Evolutionary conservation across 2,888 invertebrate species (phyloP), one percentile per base, ranked within the genome.

Genomic region (Timema podura): DNA sequence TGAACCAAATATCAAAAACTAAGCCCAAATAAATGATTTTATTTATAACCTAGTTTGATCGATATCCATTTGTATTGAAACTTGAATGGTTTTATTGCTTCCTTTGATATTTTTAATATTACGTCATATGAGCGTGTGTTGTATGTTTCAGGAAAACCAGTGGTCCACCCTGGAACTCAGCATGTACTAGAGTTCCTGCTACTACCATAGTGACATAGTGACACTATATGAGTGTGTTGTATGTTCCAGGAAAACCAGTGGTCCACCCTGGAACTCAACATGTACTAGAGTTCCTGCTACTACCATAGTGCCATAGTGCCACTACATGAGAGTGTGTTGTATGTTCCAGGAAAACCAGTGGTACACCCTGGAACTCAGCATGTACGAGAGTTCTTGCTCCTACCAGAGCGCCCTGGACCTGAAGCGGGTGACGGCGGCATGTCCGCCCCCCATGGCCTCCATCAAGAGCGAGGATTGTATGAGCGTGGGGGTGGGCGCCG

Each of bases 331-430:
- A 30, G 30, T 30, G 1, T 30, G 30, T 30, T 30, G 30, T 45
- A 11, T 65, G 45, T 61, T 64, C 49, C 59, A 57, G 66, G 59
- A 49, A 59, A 47, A 61, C 54, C 49, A 47, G 57, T 30, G 30
- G 30, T 30, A 1, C 30, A 54, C 69, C 44, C 54, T 67, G 68
- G 64, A 64, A 45, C 64, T 64, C 67, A 64, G 66, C 30, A 94
- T 94, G 94, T 94, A 94, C 88, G 94, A 94, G 87, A 93, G 93
- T 84, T 93, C 93, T 80, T 94, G 94, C 85, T 94, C 93, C 82
- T 94, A 94, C 84, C 92, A 93, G 80, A 90, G 91, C 81, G 91
- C 91, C 79, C 83, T 91, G 78, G 91, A 91, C 83, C 83, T 91
- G 77, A 91, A 91, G 81, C 85, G 91, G 77, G 86, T 88, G 75